Conservation (phyloP, 2,113 vertebrate species). For the Elephantulus edwardii region DNA sequence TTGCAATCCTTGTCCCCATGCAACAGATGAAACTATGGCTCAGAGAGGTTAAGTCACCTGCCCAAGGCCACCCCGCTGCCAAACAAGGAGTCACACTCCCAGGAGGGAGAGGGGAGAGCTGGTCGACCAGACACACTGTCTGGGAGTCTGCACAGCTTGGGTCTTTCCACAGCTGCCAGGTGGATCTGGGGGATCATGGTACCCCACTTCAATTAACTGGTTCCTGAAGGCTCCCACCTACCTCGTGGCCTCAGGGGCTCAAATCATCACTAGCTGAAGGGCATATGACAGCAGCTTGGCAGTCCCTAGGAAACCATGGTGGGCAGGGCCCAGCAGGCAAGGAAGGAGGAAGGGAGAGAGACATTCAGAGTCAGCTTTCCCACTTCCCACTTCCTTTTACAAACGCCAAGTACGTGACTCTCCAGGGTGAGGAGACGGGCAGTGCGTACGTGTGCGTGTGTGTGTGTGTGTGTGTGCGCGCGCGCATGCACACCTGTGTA, state of each 20-base stretch:
- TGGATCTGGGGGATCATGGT: not conserved
- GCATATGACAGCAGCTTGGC: not conserved
- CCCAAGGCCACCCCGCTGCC: not conserved
- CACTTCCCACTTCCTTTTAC: not conserved
- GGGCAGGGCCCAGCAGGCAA: no score
- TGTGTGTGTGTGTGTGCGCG: not conserved
- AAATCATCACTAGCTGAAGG: not conserved
- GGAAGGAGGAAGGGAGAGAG: not conserved
- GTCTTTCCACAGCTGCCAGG: not conserved
- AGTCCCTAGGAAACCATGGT: not conserved
- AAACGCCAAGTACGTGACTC: not conserved
- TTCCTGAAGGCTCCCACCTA: not conserved
- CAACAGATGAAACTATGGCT: not conserved
- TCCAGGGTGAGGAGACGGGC: accelerated
- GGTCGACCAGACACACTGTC: not conserved
- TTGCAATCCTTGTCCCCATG: not conserved
- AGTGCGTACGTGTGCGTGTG: accelerated
- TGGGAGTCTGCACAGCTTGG: no score
- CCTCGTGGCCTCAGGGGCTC: not conserved
- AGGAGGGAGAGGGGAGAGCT: not conserved
- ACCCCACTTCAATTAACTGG: not conserved
- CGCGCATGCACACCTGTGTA: not conserved
- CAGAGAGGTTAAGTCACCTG: not conserved
- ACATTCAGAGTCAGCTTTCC: not conserved
- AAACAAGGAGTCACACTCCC: not conserved